A percentile compares a stretch with the other conserved stretches of the same genome.
These are phyloP conservation scores for Oreochromis grahami DNA, from an alignment of 2,797 vertebrate species.

Conservation along the genomic window DNA sequence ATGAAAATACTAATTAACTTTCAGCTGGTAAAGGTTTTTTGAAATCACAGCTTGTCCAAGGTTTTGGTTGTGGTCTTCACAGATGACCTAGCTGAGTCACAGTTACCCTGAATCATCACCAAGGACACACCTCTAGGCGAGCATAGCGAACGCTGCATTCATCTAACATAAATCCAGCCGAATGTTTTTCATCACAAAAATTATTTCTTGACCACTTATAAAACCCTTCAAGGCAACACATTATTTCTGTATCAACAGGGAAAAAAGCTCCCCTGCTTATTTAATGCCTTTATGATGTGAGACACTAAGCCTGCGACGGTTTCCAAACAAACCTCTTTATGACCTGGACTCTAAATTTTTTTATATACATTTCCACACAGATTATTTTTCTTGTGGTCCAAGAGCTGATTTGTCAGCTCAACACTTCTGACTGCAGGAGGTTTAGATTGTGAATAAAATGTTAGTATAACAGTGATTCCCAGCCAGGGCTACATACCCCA, in stretches of 20 bases:
- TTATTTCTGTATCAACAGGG: not conserved
- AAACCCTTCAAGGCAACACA: not conserved
- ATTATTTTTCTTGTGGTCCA: not conserved
- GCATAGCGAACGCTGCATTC: not conserved
- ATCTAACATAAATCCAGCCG: not conserved
- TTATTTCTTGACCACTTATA: not conserved
- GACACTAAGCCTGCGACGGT: not conserved
- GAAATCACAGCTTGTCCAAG: not conserved
- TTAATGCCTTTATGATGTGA: not conserved
- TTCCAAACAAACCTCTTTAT: not conserved
- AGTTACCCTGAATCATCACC: not conserved
- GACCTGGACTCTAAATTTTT: accelerated
- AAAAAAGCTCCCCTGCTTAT: not conserved
- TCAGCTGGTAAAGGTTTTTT: not conserved
- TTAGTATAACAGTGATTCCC: not conserved
- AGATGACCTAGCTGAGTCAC: not conserved
- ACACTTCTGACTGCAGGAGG: not conserved
- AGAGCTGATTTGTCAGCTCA: not conserved
- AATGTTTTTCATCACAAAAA: not conserved
- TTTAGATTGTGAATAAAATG: not conserved
- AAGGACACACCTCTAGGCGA: not conserved
- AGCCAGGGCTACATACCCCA: not conserved
- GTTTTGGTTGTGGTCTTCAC: not conserved
- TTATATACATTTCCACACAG: not conserved
- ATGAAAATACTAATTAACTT: not conserved